Evolutionary conservation across 2,888 invertebrate genomes (phyloP).

Genomic region (Archaeoteleia sp.): DNA sequence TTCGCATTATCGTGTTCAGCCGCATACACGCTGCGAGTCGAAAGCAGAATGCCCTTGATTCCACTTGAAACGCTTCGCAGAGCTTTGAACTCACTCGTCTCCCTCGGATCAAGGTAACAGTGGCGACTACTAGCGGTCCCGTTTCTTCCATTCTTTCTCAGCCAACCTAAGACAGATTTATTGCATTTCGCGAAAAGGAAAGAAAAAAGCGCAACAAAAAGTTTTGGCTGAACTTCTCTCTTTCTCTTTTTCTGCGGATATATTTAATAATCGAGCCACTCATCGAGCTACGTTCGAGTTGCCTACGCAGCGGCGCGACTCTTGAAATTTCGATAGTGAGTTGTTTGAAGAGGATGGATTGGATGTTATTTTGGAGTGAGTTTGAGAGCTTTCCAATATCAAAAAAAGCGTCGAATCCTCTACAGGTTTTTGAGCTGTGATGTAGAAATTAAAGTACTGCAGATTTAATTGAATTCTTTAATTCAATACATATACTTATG

Average conservation of each 20-base stretch:
- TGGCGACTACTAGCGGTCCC: slow-evolving; percentile 25
- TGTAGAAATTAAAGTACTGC: neutral
- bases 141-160: slow-evolving; percentile 24
- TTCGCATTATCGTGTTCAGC: slow-evolving; percentile 53
- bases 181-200: slow-evolving; percentile 36
- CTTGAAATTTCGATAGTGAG: slow-evolving; percentile 27
- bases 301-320: slow-evolving; percentile 22
- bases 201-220: slow-evolving; percentile 27
- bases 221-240: slow-evolving; percentile 2
- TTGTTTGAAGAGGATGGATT: neutral
- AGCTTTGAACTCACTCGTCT: slow-evolving; percentile 61
- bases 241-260: no score
- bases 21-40: slow-evolving; percentile 13
- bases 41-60: slow-evolving; percentile 62
- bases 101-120: slow-evolving; percentile 13
- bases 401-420: neutral
- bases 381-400: slow-evolving; percentile 16
- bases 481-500: no score
- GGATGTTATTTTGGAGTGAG: neutral
- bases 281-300: slow-evolving; percentile 8
- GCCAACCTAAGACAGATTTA: slow-evolving; percentile 18
- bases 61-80: slow-evolving; percentile 64
- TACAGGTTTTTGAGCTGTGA: slow-evolving; percentile 7
- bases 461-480: neutral
- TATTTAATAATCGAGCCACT: slow-evolving; percentile 10